Conservation (phyloP, 2,888 invertebrate species). For the Lacanobia oleracea region DNA sequence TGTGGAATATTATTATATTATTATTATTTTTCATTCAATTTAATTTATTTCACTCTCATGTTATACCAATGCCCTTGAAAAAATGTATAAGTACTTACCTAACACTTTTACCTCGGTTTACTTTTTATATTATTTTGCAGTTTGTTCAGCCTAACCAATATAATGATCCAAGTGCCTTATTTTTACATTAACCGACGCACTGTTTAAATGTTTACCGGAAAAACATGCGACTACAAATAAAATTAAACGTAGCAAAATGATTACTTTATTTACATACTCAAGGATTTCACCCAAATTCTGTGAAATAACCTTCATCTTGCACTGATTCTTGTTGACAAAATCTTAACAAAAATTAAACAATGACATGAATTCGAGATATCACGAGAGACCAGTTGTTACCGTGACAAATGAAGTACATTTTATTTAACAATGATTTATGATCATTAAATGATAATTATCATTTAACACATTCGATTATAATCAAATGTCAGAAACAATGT, state of each 20-base stretch:
- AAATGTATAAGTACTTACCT: neutral
- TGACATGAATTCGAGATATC: neutral
- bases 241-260: constrained; percentile 24
- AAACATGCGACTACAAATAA: neutral
- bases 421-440: constrained; percentile 21
- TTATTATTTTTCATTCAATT: neutral
- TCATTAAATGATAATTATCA: no score
- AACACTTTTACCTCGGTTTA: constrained; percentile 7
- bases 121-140: neutral
- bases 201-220: neutral
- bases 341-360: constrained; percentile 43
- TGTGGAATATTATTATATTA: no score
- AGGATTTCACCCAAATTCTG: constrained; percentile 32
- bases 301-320: constrained; percentile 8
- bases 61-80: constrained; percentile 9
- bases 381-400: constrained; percentile 20
- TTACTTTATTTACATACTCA: constrained; percentile 36
- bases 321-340: constrained; percentile 30
- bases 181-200: constrained; percentile 6
- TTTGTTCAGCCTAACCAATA: neutral
- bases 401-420: constrained; percentile 19
- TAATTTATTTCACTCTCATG: neutral
- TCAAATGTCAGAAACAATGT: constrained; percentile 26
- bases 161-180: neutral
- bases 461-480: neutral